Evolutionary conservation across 2,797 vertebrate species (phyloP), one percentile per base, ranked within the genome.

Genomic region (Allochrocebus solatus): DNA sequence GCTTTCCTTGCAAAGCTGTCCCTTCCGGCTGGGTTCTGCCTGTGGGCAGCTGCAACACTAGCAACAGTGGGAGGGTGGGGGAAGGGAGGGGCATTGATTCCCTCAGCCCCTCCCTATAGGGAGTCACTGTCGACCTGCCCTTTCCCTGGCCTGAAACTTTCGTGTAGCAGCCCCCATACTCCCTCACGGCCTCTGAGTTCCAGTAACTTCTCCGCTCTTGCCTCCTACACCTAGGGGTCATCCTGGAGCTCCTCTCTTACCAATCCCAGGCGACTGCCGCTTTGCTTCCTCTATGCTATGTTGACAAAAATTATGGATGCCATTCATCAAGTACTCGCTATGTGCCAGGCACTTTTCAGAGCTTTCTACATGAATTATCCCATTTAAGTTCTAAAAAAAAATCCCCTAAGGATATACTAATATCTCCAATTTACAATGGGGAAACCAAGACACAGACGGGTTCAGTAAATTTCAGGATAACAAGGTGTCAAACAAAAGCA

Each of bases 251-350:
- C 11, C 26, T 59, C 10, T 70, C 50, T 43, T 5, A 19, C 41
- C 16, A 78, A 0, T 16, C 53, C 3, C 13, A 5, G 8, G 22
- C 0, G 7, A 2, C 30, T 26, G 17, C 17, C 57, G 0, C 1
- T 36, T 19, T 6, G 17, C n/a, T 57, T 76, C 48, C 30, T 16
- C 36, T 61, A 59, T 82, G 21, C 26, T 74, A 13, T 24, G 39
- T 8, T 41, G 48, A 72, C 21, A 46, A 41, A 61, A 91, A 46
- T 43, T 2, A 30, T 8, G 3, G 57, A 11, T 4, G 39, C 4
- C 39, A 14, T 10, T 93, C 53, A 80, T 2, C 22, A 8, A 82
- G 79, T 22, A 3, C 74, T 67, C 5, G 50, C 33, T 57, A 19
- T 30, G 5, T 5, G 24, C 30, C 8, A 4, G 55, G 72, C 8